These are phyloP conservation scores for Pollenia amentaria DNA, from an alignment of 2,888 invertebrate genomes.

Conservation along the genomic window DNA sequence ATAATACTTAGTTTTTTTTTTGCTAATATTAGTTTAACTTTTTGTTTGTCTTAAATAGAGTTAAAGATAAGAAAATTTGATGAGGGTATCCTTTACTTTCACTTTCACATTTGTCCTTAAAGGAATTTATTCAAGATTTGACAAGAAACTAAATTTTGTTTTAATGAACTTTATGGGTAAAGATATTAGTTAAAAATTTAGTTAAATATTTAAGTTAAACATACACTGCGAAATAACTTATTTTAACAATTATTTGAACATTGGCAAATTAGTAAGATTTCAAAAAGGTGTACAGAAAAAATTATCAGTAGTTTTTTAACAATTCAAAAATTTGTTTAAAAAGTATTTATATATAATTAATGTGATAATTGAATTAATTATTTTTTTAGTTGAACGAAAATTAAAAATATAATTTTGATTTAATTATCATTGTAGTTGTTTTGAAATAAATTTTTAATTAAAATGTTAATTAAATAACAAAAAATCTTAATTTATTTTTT, in stretches of 20 bases:
- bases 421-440: too few relatives aligned
- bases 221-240: not conserved
- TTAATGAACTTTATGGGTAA: slow-evolving; percentile 8
- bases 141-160: not conserved
- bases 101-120: not conserved
- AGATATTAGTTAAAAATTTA: not conserved
- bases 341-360: too few relatives aligned
- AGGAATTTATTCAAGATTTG: slow-evolving; percentile 36
- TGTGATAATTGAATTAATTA: too few relatives aligned
- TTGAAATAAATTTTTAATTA: too few relatives aligned
- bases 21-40: slow-evolving; percentile 28
- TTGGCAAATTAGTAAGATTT: not conserved
- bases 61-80: slow-evolving; percentile 57
- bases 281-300: too few relatives aligned
- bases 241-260: not conserved
- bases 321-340: too few relatives aligned
- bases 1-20: not conserved
- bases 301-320: too few relatives aligned
- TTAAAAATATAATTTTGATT: too few relatives aligned
- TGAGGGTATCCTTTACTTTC: slow-evolving; percentile 39
- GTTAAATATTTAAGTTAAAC: not conserved
- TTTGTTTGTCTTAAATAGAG: slow-evolving; percentile 45
- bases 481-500: too few relatives aligned
- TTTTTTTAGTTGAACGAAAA: too few relatives aligned
- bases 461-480: too few relatives aligned